These are phyloP conservation scores for Sakesphorus luctuosus DNA, from an alignment of 2,113 vertebrate genomes.

Conservation along the genomic window DNA sequence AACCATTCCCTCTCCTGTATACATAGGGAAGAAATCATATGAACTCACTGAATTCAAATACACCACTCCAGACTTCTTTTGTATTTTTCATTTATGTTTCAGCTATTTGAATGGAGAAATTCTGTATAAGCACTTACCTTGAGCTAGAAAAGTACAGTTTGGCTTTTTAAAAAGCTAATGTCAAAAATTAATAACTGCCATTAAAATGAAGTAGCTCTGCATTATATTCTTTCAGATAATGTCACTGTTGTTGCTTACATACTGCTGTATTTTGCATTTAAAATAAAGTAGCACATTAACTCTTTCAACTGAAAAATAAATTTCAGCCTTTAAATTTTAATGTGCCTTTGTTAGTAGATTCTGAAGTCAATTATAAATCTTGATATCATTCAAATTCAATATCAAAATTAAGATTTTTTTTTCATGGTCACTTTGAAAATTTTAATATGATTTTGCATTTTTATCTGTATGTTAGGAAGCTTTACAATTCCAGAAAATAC, in stretches of 20 bases:
- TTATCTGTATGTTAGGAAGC: background rate
- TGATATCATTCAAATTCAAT: background rate
- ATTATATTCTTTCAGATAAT: background rate
- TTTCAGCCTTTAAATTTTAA: constrained; percentile 19
- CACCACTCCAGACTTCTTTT: background rate
- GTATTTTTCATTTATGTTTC: background rate
- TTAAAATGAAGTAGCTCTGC: constrained; percentile 6
- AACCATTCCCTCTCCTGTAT: background rate
- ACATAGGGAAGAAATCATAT: background rate
- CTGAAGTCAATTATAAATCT: background rate
- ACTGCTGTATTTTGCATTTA: background rate
- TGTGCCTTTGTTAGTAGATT: background rate
- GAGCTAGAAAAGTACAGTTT: background rate
- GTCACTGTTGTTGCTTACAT: background rate
- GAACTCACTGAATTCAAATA: background rate
- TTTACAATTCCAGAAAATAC: background rate
- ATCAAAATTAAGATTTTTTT: background rate
- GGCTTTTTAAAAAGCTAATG: constrained; percentile 23
- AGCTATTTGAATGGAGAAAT: background rate
- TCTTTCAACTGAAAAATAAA: constrained; percentile 7
- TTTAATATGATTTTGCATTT: background rate
- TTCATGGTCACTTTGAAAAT: background rate
- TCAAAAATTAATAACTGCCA: background rate
- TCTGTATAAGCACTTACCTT: background rate
- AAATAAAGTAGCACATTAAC: background rate